Evolutionary conservation across 2,797 vertebrate genomes (phyloP).

Genomic region (Apogon talboti): DNA sequence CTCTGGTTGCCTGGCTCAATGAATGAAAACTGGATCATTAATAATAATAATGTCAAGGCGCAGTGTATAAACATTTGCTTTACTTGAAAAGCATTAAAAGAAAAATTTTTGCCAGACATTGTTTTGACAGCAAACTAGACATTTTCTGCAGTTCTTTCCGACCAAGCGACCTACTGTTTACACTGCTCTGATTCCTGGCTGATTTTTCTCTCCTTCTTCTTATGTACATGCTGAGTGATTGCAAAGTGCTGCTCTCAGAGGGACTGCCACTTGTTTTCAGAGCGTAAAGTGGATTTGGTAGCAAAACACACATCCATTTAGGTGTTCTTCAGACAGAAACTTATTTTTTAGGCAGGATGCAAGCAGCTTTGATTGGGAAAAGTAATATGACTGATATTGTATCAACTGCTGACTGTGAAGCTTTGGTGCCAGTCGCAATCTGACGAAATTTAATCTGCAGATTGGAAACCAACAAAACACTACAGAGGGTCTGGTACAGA

Average conservation of each 20-base stretch:
- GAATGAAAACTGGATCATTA: not conserved
- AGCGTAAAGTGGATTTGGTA: constrained; percentile 9
- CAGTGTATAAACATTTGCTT: too few relatives aligned
- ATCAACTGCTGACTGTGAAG: not conserved
- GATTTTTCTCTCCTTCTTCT: constrained; percentile 31
- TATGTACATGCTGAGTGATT: constrained; percentile 54
- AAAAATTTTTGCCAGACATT: not conserved
- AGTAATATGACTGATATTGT: not conserved
- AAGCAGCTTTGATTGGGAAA: not conserved
- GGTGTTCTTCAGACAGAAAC: constrained; percentile 9
- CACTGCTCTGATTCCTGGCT: constrained; percentile 6
- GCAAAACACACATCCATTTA: constrained; percentile 4
- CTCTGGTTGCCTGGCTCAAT: not conserved
- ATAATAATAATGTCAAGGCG: not conserved
- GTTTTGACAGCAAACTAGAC: not conserved
- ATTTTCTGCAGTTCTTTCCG: constrained; percentile 9
- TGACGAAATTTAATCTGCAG: too few relatives aligned
- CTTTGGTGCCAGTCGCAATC: too few relatives aligned
- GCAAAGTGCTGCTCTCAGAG: constrained; percentile 51
- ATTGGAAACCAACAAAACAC: too few relatives aligned
- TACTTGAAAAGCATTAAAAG: too few relatives aligned
- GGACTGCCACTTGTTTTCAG: constrained; percentile 33
- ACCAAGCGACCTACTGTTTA: constrained; percentile 9
- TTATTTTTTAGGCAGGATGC: not conserved
- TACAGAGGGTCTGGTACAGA: too few relatives aligned